A percentile compares a stretch with the other conserved stretches of the same genome.
These are phyloP conservation scores for Clunio marinus DNA, from an alignment of 2,888 invertebrate genomes.

Conservation along the genomic window DNA sequence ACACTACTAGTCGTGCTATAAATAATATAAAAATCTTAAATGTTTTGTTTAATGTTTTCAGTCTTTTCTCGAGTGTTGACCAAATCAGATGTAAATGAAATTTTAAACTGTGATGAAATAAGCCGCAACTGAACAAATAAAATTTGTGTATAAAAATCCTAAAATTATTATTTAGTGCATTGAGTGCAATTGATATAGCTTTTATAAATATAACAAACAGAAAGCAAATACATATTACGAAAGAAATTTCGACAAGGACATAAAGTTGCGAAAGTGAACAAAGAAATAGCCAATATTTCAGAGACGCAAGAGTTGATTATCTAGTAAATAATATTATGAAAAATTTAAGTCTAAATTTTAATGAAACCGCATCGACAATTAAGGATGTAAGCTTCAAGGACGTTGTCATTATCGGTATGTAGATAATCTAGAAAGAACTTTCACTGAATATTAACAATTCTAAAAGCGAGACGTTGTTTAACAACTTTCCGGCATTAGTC, in stretches of 20 bases:
- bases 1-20: too few species aligned
- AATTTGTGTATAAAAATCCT: not conserved
- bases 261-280: slow-evolving; percentile 28
- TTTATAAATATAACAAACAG: not conserved
- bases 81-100: not conserved
- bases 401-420: slow-evolving; percentile 33
- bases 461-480: too few species aligned
- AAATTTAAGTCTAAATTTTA: slow-evolving; percentile 18
- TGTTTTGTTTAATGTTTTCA: slow-evolving; percentile 2
- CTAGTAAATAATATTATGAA: slow-evolving; percentile 30
- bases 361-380: slow-evolving; percentile 7
- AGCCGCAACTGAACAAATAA: slow-evolving; percentile 17
- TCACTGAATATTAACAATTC: not conserved
- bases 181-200: slow-evolving; percentile 18
- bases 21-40: not conserved
- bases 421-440: not conserved
- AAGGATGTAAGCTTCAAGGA: slow-evolving; percentile 34
- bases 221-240: not conserved
- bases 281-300: slow-evolving; percentile 13
- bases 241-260: not conserved
- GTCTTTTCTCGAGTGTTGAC: not conserved
- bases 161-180: not conserved
- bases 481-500: not conserved
- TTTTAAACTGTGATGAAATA: slow-evolving; percentile 13
- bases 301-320: not conserved